A percentile compares a stretch with the other conserved stretches of the same genome.
phyloP scores from a whole-genome alignment of 1,140 invertebrate species.

The Apis florea region DNA sequence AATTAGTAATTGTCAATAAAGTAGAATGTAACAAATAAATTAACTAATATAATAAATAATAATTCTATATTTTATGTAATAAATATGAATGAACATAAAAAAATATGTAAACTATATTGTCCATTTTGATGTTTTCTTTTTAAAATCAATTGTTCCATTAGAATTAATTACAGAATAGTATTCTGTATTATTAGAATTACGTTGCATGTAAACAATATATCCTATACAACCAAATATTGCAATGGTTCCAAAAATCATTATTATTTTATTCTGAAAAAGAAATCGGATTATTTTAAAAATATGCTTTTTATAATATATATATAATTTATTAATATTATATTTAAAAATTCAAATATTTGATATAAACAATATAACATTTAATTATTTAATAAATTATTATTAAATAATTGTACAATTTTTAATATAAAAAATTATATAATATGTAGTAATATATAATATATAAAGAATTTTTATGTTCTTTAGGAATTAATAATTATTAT shows the following conservation, averaged over 20 bases:
- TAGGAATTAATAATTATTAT: background rate
- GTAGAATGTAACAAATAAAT: background rate
- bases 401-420: too few relatives aligned
- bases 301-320: background rate
- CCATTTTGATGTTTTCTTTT: constrained; percentile 91
- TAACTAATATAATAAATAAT: background rate
- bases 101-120: constrained; percentile 68
- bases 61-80: background rate
- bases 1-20: background rate
- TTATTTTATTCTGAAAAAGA: constrained; percentile 86
- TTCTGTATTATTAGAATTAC: constrained; percentile 87
- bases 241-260: constrained; percentile 88
- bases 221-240: constrained; percentile 83
- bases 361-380: too few relatives aligned
- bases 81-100: background rate
- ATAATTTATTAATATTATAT: background rate
- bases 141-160: constrained; percentile 87
- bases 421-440: too few relatives aligned
- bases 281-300: background rate
- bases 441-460: too few relatives aligned
- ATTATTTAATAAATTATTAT: too few relatives aligned
- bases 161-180: constrained; percentile 88
- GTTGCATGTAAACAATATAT: constrained; percentile 90
- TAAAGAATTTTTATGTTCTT: too few relatives aligned
- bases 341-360: background rate